A percentile compares a stretch with the other conserved stretches of the same genome.
phyloP scores from a whole-genome alignment of 2,113 vertebrate species.

The Zosterops japonicus region DNA sequence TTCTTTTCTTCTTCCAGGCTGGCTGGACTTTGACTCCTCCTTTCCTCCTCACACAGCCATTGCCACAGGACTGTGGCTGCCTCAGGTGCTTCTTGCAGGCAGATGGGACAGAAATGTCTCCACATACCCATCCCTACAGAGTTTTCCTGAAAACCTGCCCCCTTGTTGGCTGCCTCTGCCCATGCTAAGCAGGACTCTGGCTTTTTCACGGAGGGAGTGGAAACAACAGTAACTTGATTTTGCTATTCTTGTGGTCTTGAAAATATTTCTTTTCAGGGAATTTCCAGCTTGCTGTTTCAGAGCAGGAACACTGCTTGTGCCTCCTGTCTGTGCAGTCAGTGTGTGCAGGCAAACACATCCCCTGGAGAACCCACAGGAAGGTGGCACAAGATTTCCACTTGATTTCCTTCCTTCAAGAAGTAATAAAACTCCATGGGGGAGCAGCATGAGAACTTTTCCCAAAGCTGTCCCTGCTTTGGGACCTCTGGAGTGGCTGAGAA shows the following conservation, averaged over 20 bases:
- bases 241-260: not conserved
- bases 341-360: not conserved
- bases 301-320: not conserved
- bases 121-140: not conserved
- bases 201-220: not conserved
- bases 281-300: not conserved
- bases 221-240: not conserved
- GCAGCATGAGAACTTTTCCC: constrained; percentile 31
- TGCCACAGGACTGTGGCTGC: not conserved
- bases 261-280: not conserved
- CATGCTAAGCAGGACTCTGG: not conserved
- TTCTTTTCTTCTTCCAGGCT: not conserved
- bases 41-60: not conserved
- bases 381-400: not conserved
- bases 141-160: not conserved
- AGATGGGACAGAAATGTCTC: not conserved
- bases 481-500: not conserved
- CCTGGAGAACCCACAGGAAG: not conserved
- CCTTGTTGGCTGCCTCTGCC: not conserved
- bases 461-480: not conserved
- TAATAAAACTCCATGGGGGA: constrained; percentile 1
- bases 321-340: not conserved
- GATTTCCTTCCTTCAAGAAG: not conserved
- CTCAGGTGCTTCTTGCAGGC: not conserved
- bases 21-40: not conserved